phyloP scores from a whole-genome alignment of 2,888 invertebrate genomes.

The Calameuta pallipes region DNA sequence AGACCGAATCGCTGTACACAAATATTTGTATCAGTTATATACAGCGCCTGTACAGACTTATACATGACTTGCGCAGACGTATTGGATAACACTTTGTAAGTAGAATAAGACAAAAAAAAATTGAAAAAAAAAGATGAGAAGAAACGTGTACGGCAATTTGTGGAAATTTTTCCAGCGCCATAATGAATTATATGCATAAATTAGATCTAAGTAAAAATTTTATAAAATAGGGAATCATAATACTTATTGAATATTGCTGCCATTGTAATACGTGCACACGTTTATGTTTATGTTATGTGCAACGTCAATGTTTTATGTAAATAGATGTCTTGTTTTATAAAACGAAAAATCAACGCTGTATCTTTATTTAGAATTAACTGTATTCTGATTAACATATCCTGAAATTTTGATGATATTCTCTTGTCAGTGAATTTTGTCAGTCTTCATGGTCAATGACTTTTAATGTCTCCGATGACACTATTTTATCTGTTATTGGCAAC shows the following conservation, averaged over 20 bases:
- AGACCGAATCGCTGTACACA: background rate
- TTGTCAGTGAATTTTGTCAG: too few relatives aligned
- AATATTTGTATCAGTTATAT: slow-evolving; percentile 1
- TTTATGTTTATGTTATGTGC: slow-evolving; percentile 14
- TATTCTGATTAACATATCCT: background rate
- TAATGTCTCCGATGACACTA: too few relatives aligned
- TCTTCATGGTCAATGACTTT: too few relatives aligned
- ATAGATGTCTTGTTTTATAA: slow-evolving; percentile 45
- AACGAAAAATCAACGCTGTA: background rate
- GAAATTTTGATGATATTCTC: background rate
- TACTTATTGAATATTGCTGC: background rate
- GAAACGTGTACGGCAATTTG: background rate
- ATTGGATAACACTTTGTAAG: background rate
- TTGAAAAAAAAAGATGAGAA: background rate
- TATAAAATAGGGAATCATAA: background rate
- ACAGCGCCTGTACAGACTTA: slow-evolving; percentile 4
- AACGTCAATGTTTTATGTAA: slow-evolving; percentile 31
- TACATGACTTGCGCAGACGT: background rate
- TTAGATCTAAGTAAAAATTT: background rate
- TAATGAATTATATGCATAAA: background rate
- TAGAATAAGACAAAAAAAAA: background rate
- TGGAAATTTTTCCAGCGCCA: background rate
- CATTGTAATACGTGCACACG: slow-evolving; percentile 13
- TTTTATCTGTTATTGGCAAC: background rate
- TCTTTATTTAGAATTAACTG: background rate